Percentiles rank a stretch among this genome's conserved stretches.
phyloP scores from a whole-genome alignment of 1,140 invertebrate species.

The Bombus balteatus region DNA sequence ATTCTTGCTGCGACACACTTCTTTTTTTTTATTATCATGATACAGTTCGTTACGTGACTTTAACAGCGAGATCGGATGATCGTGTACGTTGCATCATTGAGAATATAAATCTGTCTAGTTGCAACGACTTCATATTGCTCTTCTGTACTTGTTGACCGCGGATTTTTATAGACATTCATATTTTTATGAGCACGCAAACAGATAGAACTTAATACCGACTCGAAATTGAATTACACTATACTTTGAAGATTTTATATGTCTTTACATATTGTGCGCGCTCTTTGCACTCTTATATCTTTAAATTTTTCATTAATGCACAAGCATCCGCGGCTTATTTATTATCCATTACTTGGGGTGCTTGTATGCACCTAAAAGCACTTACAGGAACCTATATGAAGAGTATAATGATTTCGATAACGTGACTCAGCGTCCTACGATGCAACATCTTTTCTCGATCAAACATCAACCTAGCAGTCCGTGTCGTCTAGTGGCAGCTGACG shows the following conservation, averaged over 20 bases:
- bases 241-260: no score
- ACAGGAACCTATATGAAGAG: not conserved
- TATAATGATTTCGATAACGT: not conserved
- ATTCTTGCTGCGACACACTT: not conserved
- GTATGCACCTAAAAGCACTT: not conserved
- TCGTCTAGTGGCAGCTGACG: not conserved
- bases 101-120: not conserved
- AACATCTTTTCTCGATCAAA: slow-evolving; percentile 28
- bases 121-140: not conserved
- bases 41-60: not conserved
- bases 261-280: no score
- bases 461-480: not conserved
- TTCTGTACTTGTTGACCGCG: not conserved
- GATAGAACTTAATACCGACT: no score
- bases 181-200: no score
- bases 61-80: not conserved
- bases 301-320: no score
- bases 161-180: no score
- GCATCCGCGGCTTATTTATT: no score
- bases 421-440: not conserved
- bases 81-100: no score
- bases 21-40: not conserved
- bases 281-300: no score
- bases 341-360: no score
- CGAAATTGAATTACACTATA: no score